Evolutionary conservation across 2,888 invertebrate genomes (phyloP).

Genomic region (Lycophotia porphyrea): DNA sequence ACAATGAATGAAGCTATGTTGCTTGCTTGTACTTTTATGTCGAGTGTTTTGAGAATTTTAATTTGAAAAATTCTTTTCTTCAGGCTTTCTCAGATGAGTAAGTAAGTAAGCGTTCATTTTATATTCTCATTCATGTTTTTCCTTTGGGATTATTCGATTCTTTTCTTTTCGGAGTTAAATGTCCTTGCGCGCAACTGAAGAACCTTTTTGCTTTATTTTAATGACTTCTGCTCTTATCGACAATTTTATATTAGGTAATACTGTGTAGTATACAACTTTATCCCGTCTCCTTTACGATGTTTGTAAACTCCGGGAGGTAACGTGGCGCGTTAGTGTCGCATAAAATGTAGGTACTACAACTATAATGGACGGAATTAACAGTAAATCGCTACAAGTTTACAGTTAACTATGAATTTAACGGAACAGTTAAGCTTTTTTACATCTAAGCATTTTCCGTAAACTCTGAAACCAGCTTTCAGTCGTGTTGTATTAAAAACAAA

Average conservation of each 20-base stretch:
- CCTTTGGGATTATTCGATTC: conserved; percentile 47
- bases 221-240: conserved; percentile 15
- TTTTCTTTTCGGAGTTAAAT: conserved; percentile 43
- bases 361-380: conserved; percentile 43
- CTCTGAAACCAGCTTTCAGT: not conserved
- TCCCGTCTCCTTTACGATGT: conserved; percentile 34
- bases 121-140: conserved; percentile 57
- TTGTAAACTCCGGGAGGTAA: conserved; percentile 39
- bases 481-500: not conserved
- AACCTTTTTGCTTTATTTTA: conserved; percentile 34
- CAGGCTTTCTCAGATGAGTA: conserved; percentile 48
- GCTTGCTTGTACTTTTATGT: conserved; percentile 72
- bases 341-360: conserved; percentile 41
- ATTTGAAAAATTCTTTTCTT: conserved; percentile 75
- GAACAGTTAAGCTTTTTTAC: conserved; percentile 7
- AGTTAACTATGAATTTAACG: conserved; percentile 34
- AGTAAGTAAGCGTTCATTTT: conserved; percentile 59
- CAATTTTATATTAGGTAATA: conserved; percentile 14
- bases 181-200: conserved; percentile 26
- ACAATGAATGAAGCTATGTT: conserved; percentile 78
- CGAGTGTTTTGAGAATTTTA: conserved; percentile 79
- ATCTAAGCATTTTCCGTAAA: not conserved
- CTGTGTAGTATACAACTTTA: conserved; percentile 23
- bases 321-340: conserved; percentile 28
- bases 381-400: conserved; percentile 41